Base-by-base conservation (phyloP, 2,888 invertebrate genomes). In the Leptinotarsa tumamoca region DNA sequence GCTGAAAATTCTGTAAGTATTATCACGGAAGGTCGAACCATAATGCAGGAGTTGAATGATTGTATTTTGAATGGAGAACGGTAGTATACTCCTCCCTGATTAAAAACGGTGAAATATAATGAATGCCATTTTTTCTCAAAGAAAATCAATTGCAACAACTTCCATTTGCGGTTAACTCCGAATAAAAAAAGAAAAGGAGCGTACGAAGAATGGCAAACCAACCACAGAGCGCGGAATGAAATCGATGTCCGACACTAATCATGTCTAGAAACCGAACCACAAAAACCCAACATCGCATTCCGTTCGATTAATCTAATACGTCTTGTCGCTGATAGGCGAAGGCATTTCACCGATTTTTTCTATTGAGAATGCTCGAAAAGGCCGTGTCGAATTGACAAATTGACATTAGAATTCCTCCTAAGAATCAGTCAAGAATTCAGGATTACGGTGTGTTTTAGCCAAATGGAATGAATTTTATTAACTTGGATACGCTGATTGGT, bases 231-330 rank as follows among this genome's bases (percentile, higher is more conserved):
- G 15, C 23, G 15, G 23, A 23, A 58, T 14, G 14, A 58, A 58
- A 58, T 58, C 58, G 58, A 58, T 58, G 58, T 58, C 58, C 58
- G 21, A 58, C 58, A 58, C 58, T 27, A 58, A 58, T 58, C 58
- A 58, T 58, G 23, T 23, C 21, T 21, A 58, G 23, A 21, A 23
- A 58, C 23, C 21, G 58, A 58, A 21, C 14, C 58, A 14, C 14
- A 23, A 58, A 58, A 58, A 52, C 21, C 23, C 15, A 23, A 23
- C 23, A 58, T 58, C 14, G 58, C 23, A 23, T 58, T 58, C 14
- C 23, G 14, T 23, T 4, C 21, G 58, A 58, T 58, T 58, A 58
- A 58, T 58, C 23, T 23, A 58, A 58, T 58, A 58, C 14, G 58
- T 15, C 58, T 21, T 58, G 58, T 58, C 58, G 18, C 23, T 58